Percentiles rank a stretch among this genome's conserved stretches.
Evolutionary conservation across 2,888 invertebrate genomes (phyloP).

Genomic region (Heliconius sara): DNA sequence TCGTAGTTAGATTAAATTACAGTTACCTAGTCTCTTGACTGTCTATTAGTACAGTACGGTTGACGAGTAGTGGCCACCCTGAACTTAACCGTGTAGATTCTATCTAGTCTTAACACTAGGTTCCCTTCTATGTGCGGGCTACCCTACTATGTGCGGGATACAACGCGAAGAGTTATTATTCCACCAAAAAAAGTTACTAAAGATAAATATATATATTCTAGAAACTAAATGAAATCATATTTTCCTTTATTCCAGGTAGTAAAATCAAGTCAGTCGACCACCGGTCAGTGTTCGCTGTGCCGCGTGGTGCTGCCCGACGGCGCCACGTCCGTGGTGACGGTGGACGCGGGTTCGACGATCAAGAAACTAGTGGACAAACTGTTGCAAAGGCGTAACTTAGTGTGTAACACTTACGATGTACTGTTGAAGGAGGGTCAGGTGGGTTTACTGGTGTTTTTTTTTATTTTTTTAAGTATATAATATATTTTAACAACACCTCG

Average conservation of each 20-base stretch:
- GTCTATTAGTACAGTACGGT: too few relatives aligned
- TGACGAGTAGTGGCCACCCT: too few relatives aligned
- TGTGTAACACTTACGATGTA: conserved; percentile 92
- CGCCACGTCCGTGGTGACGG: conserved; percentile 95
- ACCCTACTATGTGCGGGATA: too few relatives aligned
- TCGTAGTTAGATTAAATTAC: too few relatives aligned
- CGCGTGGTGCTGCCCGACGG: conserved; percentile 95
- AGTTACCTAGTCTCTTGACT: too few relatives aligned
- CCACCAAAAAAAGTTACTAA: not conserved
- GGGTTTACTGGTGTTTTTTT: not conserved
- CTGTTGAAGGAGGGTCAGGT: conserved; percentile 79
- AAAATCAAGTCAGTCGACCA: conserved; percentile 59
- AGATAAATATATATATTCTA: not conserved
- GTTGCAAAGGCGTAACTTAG: conserved; percentile 92
- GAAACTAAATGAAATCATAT: not conserved
- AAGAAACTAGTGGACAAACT: conserved; percentile 91
- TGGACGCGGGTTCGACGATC: conserved; percentile 89
- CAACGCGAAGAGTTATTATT: too few relatives aligned
- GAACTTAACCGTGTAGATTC: too few relatives aligned
- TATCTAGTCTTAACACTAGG: too few relatives aligned
- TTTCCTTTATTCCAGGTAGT: conserved; percentile 63
- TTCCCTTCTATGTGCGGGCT: too few relatives aligned
- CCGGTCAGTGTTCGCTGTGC: conserved; percentile 80
- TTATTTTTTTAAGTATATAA: not conserved
- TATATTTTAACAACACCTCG: too few relatives aligned